Evolutionary conservation across 1,140 invertebrate species (phyloP).

Genomic region (Dinoponera quadriceps): DNA sequence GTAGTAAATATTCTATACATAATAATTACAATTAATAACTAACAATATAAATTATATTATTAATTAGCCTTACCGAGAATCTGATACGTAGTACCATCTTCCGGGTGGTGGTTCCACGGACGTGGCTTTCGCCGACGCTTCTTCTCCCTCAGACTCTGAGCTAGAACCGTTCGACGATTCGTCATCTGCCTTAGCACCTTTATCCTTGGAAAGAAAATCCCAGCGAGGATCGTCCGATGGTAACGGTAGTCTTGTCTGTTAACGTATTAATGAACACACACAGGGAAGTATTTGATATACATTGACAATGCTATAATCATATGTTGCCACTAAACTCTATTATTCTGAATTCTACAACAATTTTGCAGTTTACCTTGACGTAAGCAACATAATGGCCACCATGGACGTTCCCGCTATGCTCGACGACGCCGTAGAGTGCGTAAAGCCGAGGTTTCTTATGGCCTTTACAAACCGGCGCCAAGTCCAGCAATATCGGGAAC

Average conservation of each 20-base stretch:
- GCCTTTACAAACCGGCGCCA: conserved; percentile 96
- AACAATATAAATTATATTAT: no score
- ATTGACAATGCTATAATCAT: conserved; percentile 19
- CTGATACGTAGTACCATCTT: conserved; percentile 97
- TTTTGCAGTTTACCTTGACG: conserved; percentile 88
- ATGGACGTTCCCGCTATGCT: conserved; percentile 95
- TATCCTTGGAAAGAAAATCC: conserved; percentile 88
- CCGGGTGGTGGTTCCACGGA: conserved; percentile 88
- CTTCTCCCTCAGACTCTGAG: conserved; percentile 85
- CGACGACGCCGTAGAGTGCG: conserved; percentile 97
- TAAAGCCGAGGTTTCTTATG: conserved; percentile 92
- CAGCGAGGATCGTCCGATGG: conserved; percentile 88
- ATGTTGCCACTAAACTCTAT: not conserved
- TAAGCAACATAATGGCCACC: conserved; percentile 99
- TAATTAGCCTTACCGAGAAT: conserved; percentile 87
- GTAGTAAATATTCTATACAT: not conserved
- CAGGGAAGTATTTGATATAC: not conserved
- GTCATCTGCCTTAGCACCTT: conserved; percentile 85
- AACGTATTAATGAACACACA: conserved; percentile 2
- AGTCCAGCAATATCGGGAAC: conserved; percentile 94
- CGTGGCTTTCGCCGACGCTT: conserved; percentile 78
- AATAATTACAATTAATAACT: not conserved
- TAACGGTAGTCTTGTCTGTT: conserved; percentile 85
- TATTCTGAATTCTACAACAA: not conserved
- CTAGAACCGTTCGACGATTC: conserved; percentile 73